Evolutionary conservation across 2,797 vertebrate genomes (phyloP), one percentile per base, ranked within the genome.

Genomic region (Clarias platycephalus): DNA sequence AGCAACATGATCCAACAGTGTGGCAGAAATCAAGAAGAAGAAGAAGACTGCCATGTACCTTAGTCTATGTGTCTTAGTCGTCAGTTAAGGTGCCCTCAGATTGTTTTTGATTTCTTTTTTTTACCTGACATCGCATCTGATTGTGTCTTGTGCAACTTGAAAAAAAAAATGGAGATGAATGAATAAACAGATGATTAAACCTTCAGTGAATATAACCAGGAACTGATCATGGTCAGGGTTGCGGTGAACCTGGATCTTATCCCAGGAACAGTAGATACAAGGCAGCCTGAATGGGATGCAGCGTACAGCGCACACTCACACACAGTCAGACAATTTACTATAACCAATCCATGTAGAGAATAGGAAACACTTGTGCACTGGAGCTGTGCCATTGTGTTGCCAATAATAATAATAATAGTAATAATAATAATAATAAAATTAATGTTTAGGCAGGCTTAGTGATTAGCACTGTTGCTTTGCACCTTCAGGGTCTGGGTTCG

Each of bases 1-100:
- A 71, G 87, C 83, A 90, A 88, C 83, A 87, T 85, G 86, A 88
- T 89, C 85, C 88, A 86, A 82, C 64, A 49, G 18, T 63, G 84
- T 87, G 84, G 76, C 82, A 82, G 80, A 86, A 84, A 87, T 72
- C 63, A 88, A 80, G 78, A 58, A 78, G 37, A 72, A 58, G 37
- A 78, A 86, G 82, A 60, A 26, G 53, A 83, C 79, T 58, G 72
- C 66, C 63, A 80, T 87, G 58, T 18, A 40, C 80, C 37, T 62
- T 84, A 83, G 77, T 77, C 80, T 83, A 49, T 44, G 20, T 84
- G 77, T 72, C 58, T 53, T 13, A 74, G 82, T 74, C 82, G 44
- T 80, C 28, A 77, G 60, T 85, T 67, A 26, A 10, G 75, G 60
- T 72, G 12, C 24, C 44, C 5, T 74, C 6, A 28, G 1, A 28